Base-by-base conservation (phyloP, 2,888 invertebrate species). In the Polymixis lichenea region DNA sequence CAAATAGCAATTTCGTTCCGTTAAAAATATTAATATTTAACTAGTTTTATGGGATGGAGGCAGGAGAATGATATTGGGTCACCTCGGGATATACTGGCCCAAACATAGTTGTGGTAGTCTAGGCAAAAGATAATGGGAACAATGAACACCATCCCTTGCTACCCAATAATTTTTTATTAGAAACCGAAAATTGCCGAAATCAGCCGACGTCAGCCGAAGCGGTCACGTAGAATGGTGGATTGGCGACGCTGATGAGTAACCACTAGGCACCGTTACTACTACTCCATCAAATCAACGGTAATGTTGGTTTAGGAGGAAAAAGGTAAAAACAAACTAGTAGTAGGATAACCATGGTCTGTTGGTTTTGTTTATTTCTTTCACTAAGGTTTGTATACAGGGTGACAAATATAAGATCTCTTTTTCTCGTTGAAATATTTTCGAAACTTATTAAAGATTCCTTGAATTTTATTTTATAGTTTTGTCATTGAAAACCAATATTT, bases 141-240 rank as follows among this genome's bases (percentile, higher is more conserved):
- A 60, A 69, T 38, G 46, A 75, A 56, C 19, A 66, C 28, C 38
- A 55, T 28, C 67, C 66, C 46, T 73, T 68, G 60, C 53, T 55
- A 55, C 58, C 62, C 68, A 72, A 85, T 71, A 60, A 32, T 25
- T 46, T 60, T 83, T 77, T 71, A 58, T 71, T 46, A 66, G 60
- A 49, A 72, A 58, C 68, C 73, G 78, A 56, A 85, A 55, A 86
- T 74, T 72, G 68, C 46, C 75, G 84, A 66, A 77, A 75, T 72
- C 32, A 73, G 74, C 77, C 75, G 87, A 75, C 72, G 77, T 77
- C 74, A 61, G 67, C 66, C 74, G 78, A 81, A 78, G 77, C 70
- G 77, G 84, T 88, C 86, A 86, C 86, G 88, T 86, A 86, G 64
- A 55, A 53, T 56, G 60, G 78, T 67, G 75, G 79, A 82, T 88